A percentile compares a stretch with the other conserved stretches of the same genome.
Conservation (phyloP, 2,797 vertebrate genomes). For the Epinephelus awoara region DNA sequence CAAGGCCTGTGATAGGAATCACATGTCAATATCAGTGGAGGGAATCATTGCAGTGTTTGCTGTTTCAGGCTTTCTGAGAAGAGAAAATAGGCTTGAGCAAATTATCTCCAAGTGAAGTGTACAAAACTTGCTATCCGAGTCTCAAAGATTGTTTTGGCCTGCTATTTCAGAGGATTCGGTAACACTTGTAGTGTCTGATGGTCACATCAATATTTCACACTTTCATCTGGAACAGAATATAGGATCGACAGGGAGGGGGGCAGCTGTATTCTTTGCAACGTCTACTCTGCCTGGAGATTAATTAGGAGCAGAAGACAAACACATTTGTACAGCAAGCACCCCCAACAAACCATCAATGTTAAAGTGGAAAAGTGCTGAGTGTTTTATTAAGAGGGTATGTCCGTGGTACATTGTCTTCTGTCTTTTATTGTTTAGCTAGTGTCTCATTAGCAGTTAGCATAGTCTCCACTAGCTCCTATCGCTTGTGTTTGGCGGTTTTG, state of each 20-base stretch:
- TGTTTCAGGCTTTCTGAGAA: slow-evolving; percentile 11
- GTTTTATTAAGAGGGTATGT: slow-evolving; percentile 15
- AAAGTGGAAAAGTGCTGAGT: not conserved
- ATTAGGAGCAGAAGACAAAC: slow-evolving; percentile 45
- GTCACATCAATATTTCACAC: slow-evolving; percentile 34
- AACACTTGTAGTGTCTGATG: slow-evolving; percentile 12
- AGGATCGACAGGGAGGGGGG: slow-evolving; percentile 12
- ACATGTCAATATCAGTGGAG: slow-evolving; percentile 1
- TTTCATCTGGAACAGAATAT: slow-evolving; percentile 30
- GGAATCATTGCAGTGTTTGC: slow-evolving; percentile 21
- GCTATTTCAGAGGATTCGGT: slow-evolving; percentile 20
- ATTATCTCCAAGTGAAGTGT: slow-evolving; percentile 28
- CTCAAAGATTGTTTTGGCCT: not conserved
- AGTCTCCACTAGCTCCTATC: slow-evolving; percentile 16
- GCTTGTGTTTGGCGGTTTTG: slow-evolving; percentile 37
- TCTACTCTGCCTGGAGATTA: slow-evolving; percentile 36
- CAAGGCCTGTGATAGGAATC: slow-evolving; percentile 28
- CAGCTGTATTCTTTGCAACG: slow-evolving; percentile 13
- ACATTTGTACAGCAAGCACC: slow-evolving; percentile 34
- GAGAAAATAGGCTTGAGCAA: slow-evolving; percentile 20
- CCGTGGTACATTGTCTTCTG: slow-evolving; percentile 7
- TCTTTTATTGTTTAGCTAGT: slow-evolving; percentile 19
- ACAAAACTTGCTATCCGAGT: slow-evolving; percentile 12
- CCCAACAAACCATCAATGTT: slow-evolving; percentile 18
- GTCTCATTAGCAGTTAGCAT: slow-evolving; percentile 51